Conservation (phyloP, 1,140 invertebrate species). For the Parapsyche elsis region DNA sequence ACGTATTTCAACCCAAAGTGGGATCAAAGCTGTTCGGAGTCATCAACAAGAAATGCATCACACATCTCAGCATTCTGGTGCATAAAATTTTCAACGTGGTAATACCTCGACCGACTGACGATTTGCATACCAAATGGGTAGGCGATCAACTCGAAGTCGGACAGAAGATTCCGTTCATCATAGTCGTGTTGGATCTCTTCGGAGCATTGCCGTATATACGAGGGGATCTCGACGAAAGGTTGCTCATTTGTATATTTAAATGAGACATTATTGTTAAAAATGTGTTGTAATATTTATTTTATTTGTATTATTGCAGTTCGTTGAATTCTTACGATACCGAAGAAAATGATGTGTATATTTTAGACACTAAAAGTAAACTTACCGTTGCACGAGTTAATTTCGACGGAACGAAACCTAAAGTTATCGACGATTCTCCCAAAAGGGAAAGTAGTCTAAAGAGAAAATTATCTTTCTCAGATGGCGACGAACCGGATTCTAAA, state of each 20-base stretch:
- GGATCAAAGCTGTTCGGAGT: conserved; percentile 67
- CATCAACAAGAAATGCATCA: conserved; percentile 71
- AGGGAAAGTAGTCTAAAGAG: neutral
- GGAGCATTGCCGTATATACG: conserved; percentile 70
- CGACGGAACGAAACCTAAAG: conserved; percentile 49
- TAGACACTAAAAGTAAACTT: neutral
- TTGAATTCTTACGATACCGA: conserved; percentile 16
- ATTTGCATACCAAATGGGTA: conserved; percentile 68
- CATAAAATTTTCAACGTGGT: conserved; percentile 76
- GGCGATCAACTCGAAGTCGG: conserved; percentile 68
- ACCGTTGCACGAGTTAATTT: conserved; percentile 42
- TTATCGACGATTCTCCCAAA: neutral
- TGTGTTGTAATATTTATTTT: neutral
- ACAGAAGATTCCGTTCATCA: conserved; percentile 70
- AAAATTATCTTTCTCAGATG: neutral
- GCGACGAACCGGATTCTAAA: neutral
- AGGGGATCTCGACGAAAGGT: conserved; percentile 67
- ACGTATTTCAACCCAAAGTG: conserved; percentile 69
- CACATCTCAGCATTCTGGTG: conserved; percentile 73
- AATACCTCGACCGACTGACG: conserved; percentile 68
- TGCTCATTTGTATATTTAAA: no score
- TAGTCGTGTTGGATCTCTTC: conserved; percentile 68
- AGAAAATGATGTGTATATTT: conserved; percentile 22
- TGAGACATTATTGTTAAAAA: neutral
- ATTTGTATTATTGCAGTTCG: conserved; percentile 37